Base-by-base conservation (phyloP, 2,888 invertebrate genomes). In the Colletes collaris region DNA sequence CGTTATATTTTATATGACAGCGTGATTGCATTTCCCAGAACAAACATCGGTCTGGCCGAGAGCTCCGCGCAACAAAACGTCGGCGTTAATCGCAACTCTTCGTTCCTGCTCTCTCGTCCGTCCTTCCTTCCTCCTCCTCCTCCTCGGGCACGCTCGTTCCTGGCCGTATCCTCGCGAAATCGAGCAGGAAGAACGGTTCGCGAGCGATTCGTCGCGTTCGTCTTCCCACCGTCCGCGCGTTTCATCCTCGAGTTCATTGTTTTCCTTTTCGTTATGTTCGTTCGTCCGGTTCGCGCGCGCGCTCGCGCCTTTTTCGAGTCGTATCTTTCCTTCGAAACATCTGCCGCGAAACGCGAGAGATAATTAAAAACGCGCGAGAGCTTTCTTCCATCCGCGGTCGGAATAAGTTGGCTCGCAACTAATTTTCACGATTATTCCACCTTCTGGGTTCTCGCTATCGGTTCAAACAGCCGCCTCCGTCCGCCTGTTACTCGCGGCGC, bases 1-100 rank as follows among this genome's bases (percentile, higher is more conserved):
- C 86, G 88, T 87, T 86, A 88, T 86, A 87, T 86, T 87, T 88
- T 89, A 88, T 88, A 87, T 84, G 87, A 87, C 87, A 86, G 86
- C 88, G 86, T 86, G 89, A 90, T 90, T 86, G 89, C 88, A 86
- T 87, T 89, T 89, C 86, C 90, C 86, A 88, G 89, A 90, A 90
- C 89, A 90, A 90, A 88, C 88, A 89, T 89, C 79, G 85, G 70
- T 83, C 78, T 81, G 80, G 80, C 76, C 77, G 83, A 83, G 82
- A 83, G 82, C 81, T 60, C 27, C 76, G 71, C 82, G 81, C 78
- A 87, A 87, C 86, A 87, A 87, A 87, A 87, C 86, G 86, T 87
- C 82, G 82, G 82, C 87, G 87, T 86, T 87, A 87, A 87, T 87
- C 87, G 86, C 70, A 59, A 62, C 76, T 63, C 66, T 66, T 60